Base-by-base conservation (phyloP, 2,113 vertebrate species). In the Ammodytes marinus region DNA sequence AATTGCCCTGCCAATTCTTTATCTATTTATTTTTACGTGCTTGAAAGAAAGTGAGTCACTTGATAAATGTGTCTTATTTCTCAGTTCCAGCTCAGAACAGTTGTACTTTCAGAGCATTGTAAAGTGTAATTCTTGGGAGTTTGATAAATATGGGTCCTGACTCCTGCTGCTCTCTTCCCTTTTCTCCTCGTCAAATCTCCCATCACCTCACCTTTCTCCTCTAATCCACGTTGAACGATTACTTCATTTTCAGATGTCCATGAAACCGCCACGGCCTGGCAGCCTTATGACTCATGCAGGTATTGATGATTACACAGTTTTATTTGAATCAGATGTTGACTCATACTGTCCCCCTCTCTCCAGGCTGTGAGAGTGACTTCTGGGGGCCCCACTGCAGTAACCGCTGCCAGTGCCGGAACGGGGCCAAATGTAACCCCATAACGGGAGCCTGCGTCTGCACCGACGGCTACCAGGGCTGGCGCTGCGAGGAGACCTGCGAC, bases 321-420 rank as follows among this genome's bases (percentile, higher is more conserved):
- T 49, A 42, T 54, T 60, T 55, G 35, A 55, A 39, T 66, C 42
- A 12, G 35, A 1, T 5, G 15, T 75, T 49, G 27, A 65, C 60
- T 68, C 15, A 0, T 3, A 0, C 42, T 9, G 8, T 39, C 2
- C 17, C 19, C 19, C 40, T 55, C 35, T 50, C 17, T 84, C n/a
- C 94, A 99, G 97, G 97, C 27, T 99, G 97, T 0, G 97, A 97
- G 65, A 96, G 95, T 0, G 96, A 97, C 74, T 96, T 97, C 87
- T 99, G 97, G 97, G 97, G 97, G 0, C 97, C 97, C 1, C 97
- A 98, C 87, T 99, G 97, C 94, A 98, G 95, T 84, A 99, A 97
- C 93, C 96, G 96, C 3, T 99, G 97, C 89, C 97, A 99, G 88
- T 99, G 97, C 75, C 96, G 94, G 76, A 98, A 99, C 0, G 96